These are phyloP conservation scores for Diogma glabrata DNA, from an alignment of 2,888 invertebrate genomes.

Conservation along the genomic window DNA sequence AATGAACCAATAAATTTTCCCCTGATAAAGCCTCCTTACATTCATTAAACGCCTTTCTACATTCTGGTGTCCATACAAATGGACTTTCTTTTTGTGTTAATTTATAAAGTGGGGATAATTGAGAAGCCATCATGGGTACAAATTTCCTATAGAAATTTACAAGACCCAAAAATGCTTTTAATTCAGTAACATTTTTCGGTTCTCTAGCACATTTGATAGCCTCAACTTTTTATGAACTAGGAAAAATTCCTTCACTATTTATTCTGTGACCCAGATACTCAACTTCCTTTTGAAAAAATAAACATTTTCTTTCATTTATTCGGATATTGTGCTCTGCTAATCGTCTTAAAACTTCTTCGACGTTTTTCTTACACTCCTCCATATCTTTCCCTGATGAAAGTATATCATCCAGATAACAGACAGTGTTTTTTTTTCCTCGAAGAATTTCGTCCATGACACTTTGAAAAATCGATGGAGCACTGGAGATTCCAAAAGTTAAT, in stretches of 20 bases:
- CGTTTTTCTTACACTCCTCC: not conserved
- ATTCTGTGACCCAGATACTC: not conserved
- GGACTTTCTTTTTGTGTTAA: not conserved
- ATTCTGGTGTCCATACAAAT: not conserved
- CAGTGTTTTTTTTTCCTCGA: no score
- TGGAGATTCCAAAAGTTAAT: no score
- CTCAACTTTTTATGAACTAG: not conserved
- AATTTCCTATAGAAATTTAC: not conserved
- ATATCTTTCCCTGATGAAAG: no score
- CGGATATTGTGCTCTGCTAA: not conserved
- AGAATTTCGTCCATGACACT: no score
- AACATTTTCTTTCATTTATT: not conserved
- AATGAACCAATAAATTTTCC: no score
- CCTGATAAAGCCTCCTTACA: no score
- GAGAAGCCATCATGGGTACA: not conserved
- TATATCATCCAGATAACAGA: no score
- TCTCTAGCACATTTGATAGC: not conserved
- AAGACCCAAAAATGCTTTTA: not conserved
- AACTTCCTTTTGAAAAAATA: not conserved
- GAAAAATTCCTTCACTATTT: not conserved
- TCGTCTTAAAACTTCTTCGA: not conserved
- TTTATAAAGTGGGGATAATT: not conserved
- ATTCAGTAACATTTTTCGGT: not conserved
- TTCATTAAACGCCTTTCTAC: no score
- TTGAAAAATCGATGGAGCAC: no score